Conservation (phyloP, 2,113 vertebrate genomes). For the Lanius collurio region DNA sequence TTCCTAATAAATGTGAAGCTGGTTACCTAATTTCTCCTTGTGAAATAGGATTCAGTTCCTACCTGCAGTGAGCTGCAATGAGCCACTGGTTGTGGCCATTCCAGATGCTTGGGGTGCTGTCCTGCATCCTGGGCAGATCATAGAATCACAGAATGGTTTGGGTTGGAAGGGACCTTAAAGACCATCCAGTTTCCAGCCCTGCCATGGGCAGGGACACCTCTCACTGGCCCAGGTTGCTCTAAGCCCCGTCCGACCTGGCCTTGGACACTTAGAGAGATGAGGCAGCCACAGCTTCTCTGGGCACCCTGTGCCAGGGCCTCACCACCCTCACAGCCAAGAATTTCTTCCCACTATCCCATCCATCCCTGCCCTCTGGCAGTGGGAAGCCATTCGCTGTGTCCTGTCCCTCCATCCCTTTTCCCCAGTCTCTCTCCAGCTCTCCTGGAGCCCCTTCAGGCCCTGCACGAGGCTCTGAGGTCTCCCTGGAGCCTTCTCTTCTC, state of each 20-base stretch:
- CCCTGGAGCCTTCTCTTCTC: background rate
- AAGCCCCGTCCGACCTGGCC: accelerated
- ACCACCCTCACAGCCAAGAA: accelerated
- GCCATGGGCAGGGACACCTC: background rate
- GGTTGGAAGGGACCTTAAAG: background rate
- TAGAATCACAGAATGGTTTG: background rate
- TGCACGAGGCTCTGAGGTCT: accelerated
- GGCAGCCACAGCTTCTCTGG: background rate
- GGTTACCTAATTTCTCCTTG: background rate
- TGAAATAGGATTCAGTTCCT: accelerated
- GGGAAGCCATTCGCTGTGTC: accelerated
- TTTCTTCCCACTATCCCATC: accelerated
- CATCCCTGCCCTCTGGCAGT: background rate
- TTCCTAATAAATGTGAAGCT: background rate
- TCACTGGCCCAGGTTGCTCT: background rate
- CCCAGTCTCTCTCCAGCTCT: background rate
- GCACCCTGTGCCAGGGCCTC: accelerated
- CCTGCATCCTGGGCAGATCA: background rate
- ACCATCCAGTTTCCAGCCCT: background rate
- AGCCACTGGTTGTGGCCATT: background rate
- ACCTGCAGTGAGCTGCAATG: too few relatives aligned
- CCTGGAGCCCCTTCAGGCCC: accelerated
- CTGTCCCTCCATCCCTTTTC: background rate
- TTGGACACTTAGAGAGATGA: background rate
- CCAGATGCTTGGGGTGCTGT: accelerated